Evolutionary conservation across 2,797 vertebrate genomes (phyloP), one percentile per base, ranked within the genome.

Genomic region (Pygocentrus nattereri): DNA sequence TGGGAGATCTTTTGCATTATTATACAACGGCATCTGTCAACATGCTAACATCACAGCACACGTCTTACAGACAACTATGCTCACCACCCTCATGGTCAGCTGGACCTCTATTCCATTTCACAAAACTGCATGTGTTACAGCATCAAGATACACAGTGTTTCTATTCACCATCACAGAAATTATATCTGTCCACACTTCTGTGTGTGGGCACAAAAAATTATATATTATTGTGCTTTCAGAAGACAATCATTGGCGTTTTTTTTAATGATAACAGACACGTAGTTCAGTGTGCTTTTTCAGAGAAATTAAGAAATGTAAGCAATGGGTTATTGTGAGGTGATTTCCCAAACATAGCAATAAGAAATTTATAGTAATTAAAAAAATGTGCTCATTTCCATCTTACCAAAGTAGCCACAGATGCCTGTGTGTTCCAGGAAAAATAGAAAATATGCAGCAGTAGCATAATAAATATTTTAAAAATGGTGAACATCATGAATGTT

Each of bases 1-100:
- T 31, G 31, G 67, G 73, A 52, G 52, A 19, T 23, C 30, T 61
- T 41, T 65, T 38, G n/a, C 10, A 27, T 69, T 79, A 52, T 78
- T 83, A 84, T 71, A 74, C 80, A 82, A 82, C 13, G 30, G 80
- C 80, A 84, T 84, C 79, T 81, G 78, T 78, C 74, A 81, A 59
- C 23, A 30, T 30, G 70, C 56, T 27, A 75, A 25, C 58, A 80
- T 78, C 70, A 76, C 44, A 69, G 72, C 61, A 27, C 79, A 68
- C 59, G 74, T 47, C 12, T 49, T 58, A 5, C 47, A 79, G 31
- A 72, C 56, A 74, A 25, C 77, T 50, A 77, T 18, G 19, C 61
- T 82, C 38, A 21, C 49, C 54, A 38, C 4, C 62, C 23, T 78
- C 62, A 65, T 59, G 23, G 68, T 74, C 59, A n/a, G 5, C 25